Base-by-base conservation (phyloP, 2,113 vertebrate genomes). In the Rhombomys opimus region DNA sequence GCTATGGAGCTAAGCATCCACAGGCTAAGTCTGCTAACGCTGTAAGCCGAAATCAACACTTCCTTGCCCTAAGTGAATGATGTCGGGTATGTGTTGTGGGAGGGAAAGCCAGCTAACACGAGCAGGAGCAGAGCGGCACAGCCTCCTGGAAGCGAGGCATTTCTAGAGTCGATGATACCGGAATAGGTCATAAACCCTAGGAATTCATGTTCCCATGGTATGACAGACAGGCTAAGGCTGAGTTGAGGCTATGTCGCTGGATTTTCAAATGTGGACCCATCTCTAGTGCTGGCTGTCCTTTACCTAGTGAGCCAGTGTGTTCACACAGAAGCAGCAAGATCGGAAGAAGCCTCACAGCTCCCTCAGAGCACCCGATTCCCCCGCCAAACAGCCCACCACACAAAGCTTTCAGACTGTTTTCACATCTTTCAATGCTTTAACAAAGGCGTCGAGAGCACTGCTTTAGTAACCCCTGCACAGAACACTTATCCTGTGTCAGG, bases 341-440 rank as follows among this genome's bases (percentile, higher is more conserved):
- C 82, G 75, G 22, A 65, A 3, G 38, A 30, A 6, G 14, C n/a
- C 63, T 50, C 65, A 46, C 25, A 57, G 57, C n/a, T 65, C 54
- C 20, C 54, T 77, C 61, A 87, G 41, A 81, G 70, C 14, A 50
- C 52, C 7, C 67, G 52, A n/a, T n/a, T 76, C 63, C 52, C 25
- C 73, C 57, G 27, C 23, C 46, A 54, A 46, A 72, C 23, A 93
- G 67, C 46, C 80, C 27, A 78, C 35, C 11, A 67, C 61, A 67
- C 57, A 78, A 85, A 76, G 70, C 38, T 78, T 87, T 75, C 80
- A 85, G 80, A 72, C 9, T 14, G 76, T 77, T 94, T 78, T 92
- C 41, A 46, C 46, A 30, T 52, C 75, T 14, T 75, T 50, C 32
- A 75, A 1, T 17, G 22, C 11, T 75, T 63, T 86, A 75, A 87